Evolutionary conservation across 53 echinoderm and acorn worm species (phyloP).

Genomic region (Holothuria leucospilota): DNA sequence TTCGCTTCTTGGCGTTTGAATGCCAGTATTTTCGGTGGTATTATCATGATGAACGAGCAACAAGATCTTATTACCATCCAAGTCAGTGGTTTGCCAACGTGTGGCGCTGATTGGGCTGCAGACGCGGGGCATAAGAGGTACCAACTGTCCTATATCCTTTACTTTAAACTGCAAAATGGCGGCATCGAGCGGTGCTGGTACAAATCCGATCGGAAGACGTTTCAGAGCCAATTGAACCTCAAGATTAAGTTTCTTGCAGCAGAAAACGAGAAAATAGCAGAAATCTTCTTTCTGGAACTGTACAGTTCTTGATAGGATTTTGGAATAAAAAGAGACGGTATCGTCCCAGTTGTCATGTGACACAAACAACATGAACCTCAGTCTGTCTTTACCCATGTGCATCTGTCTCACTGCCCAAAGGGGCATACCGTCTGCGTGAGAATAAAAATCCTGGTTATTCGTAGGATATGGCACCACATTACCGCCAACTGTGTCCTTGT

Average conservation of each 20-base stretch:
- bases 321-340: constrained; percentile 61
- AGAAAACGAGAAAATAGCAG: constrained; percentile 67
- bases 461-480: constrained; percentile 63
- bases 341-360: constrained; percentile 64
- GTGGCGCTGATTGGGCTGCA: constrained; percentile 72
- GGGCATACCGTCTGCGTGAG: constrained; percentile 64
- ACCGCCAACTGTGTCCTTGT: constrained; percentile 62
- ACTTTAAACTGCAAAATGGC: constrained; percentile 72
- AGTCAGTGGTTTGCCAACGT: constrained; percentile 72
- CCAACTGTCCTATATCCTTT: constrained; percentile 59
- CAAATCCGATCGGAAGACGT: constrained; percentile 47
- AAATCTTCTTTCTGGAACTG: constrained; percentile 68
- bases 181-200: constrained; percentile 54
- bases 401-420: constrained; percentile 77
- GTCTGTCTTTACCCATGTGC: constrained; percentile 60
- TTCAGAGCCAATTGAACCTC: constrained; percentile 72
- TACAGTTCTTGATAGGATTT: constrained; percentile 55
- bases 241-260: constrained; percentile 47
- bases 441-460: constrained; percentile 73
- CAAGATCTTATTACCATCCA: constrained; percentile 69
- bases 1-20: neutral
- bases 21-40: neutral
- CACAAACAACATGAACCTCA: constrained; percentile 70
- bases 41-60: constrained; percentile 18
- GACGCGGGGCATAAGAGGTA: constrained; percentile 62